Percentiles rank a stretch among this genome's conserved stretches.
These are phyloP conservation scores for Coturnix japonica DNA, from an alignment of 2,113 vertebrate species.

Conservation along the genomic window DNA sequence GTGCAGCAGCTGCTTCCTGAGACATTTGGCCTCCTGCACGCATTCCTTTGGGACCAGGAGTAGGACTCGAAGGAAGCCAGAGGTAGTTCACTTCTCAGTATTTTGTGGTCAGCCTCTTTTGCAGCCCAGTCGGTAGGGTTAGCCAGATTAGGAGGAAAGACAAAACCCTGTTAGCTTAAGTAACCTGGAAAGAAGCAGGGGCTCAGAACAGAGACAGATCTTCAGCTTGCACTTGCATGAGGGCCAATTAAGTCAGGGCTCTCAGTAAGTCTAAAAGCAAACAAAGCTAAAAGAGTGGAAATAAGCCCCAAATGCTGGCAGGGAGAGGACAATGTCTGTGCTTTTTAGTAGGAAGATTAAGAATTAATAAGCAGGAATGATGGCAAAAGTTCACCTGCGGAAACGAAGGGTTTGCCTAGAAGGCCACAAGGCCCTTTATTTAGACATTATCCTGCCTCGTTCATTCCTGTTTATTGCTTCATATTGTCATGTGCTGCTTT, in stretches of 20 bases:
- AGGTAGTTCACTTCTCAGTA: conserved; percentile 2
- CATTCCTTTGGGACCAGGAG: conserved; percentile 39
- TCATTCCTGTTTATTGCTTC: not conserved
- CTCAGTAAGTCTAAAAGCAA: not conserved
- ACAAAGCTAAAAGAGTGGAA: not conserved
- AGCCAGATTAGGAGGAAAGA: not conserved
- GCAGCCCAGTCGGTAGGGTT: not conserved
- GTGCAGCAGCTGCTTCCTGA: conserved; percentile 66
- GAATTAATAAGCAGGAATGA: not conserved
- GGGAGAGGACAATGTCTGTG: not conserved
- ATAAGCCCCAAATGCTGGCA: not conserved
- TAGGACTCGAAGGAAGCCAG: conserved; percentile 5
- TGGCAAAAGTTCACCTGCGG: conserved; percentile 26
- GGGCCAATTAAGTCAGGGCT: not conserved
- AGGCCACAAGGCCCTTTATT: not conserved
- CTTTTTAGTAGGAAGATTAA: not conserved
- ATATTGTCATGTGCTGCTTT: conserved; percentile 7
- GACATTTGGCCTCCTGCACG: conserved; percentile 38
- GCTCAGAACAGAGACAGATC: not conserved
- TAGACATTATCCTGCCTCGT: conserved; percentile 17
- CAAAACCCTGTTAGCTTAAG: not conserved
- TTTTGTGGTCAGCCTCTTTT: conserved; percentile 11
- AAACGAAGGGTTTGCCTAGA: conserved; percentile 13
- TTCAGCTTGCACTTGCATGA: not conserved
- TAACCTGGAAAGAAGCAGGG: not conserved